Conservation (phyloP, 2,888 invertebrate species). For the Zygaena filipendulae region DNA sequence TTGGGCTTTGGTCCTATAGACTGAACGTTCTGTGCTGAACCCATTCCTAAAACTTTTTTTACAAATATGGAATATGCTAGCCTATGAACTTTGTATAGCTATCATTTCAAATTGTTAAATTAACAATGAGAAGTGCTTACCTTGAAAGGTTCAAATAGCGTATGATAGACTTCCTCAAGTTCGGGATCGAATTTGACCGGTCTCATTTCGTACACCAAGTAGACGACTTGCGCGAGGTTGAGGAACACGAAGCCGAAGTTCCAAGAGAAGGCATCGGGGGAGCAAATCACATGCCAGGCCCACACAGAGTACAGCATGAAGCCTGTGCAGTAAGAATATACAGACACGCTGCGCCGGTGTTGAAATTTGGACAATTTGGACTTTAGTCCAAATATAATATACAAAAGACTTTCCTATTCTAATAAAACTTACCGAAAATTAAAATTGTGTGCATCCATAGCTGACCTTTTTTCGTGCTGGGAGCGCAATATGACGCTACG, state of each 20-base stretch:
- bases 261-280: constrained; percentile 90
- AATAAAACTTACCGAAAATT: constrained; percentile 78
- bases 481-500: constrained; percentile 82
- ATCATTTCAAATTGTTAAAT: too few relatives aligned
- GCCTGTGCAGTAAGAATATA: too few relatives aligned
- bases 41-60: too few relatives aligned
- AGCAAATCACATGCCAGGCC: constrained; percentile 92
- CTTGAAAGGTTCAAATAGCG: constrained; percentile 84
- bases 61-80: too few relatives aligned
- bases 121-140: constrained; percentile 47
- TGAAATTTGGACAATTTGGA: too few relatives aligned
- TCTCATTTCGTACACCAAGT: constrained; percentile 83
- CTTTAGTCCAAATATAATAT: too few relatives aligned
- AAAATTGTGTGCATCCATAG: constrained; percentile 85
- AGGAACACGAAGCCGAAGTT: constrained; percentile 85
- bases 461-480: constrained; percentile 81
- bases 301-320: constrained; percentile 84
- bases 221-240: constrained; percentile 83
- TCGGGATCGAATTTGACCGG: constrained; percentile 87
- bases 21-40: too few relatives aligned
- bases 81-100: too few relatives aligned
- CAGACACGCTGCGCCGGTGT: neutral
- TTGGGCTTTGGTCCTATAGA: too few relatives aligned
- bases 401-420: neutral
- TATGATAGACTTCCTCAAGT: constrained; percentile 83